These are phyloP conservation scores for Diachasma alloeum DNA, from an alignment of 1,140 invertebrate species.

Conservation along the genomic window DNA sequence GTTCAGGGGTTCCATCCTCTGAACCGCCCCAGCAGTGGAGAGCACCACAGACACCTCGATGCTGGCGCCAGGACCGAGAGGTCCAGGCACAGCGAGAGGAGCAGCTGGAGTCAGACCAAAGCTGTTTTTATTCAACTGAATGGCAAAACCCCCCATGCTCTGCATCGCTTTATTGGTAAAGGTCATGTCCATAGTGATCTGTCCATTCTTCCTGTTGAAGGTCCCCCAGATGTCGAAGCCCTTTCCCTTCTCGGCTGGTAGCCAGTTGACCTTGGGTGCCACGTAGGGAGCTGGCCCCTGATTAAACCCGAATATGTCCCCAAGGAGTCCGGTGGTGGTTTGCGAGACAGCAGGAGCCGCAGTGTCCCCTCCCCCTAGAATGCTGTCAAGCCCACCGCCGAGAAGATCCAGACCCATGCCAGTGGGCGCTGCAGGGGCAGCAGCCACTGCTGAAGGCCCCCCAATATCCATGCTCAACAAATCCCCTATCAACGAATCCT, in stretches of 20 bases:
- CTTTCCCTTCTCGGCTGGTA: constrained; percentile 95
- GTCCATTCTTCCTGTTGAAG: constrained; percentile 86
- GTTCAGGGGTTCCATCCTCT: constrained; percentile 96
- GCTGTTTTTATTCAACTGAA: constrained; percentile 99
- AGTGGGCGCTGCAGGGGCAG: constrained; percentile 57
- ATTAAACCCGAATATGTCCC: constrained; percentile 89
- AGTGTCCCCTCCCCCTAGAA: constrained; percentile 51
- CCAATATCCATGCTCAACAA: constrained; percentile 95
- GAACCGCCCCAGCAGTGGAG: constrained; percentile 88
- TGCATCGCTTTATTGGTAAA: constrained; percentile 99
- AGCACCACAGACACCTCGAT: constrained; percentile 81
- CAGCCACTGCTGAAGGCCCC: constrained; percentile 64
- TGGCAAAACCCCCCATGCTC: constrained; percentile 94
- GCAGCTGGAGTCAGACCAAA: constrained; percentile 91
- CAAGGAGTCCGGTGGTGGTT: constrained; percentile 77
- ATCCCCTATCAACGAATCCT: constrained; percentile 97
- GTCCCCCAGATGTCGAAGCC: constrained; percentile 97
- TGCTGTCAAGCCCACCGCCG: constrained; percentile 66
- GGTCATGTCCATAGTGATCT: constrained; percentile 95
- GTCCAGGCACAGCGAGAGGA: constrained; percentile 80
- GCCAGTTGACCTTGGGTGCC: constrained; percentile 89
- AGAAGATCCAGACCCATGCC: constrained; percentile 86
- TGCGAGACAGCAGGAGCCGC: constrained; percentile 60
- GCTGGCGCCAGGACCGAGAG: constrained; percentile 85
- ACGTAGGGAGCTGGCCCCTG: constrained; percentile 74